Evolutionary conservation across 1,140 invertebrate genomes (phyloP), one percentile per base, ranked within the genome.

Genomic region (Episyrphus balteatus): DNA sequence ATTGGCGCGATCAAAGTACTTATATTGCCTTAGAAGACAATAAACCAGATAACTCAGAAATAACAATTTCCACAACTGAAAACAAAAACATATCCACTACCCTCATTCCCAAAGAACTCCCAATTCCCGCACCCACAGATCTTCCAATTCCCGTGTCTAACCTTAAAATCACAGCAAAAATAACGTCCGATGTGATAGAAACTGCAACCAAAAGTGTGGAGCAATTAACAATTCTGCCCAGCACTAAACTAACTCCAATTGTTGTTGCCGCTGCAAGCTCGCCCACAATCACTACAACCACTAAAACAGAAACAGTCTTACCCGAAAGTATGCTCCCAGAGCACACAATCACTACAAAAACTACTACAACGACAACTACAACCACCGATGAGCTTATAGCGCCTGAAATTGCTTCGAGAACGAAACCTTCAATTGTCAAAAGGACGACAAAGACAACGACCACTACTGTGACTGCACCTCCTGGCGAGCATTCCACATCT

Each of bases 1-100:
- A 83, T 56, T 89, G 86, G 85, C 80, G 78, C 61, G 86, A 88
- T 64, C 77, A 86, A 61, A 88, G 83, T 67, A 88, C 86, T 42
- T 88, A 88, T 61, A 69, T 88, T 54, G 75, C 62, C 46, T 50
- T 66, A 58, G 60, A 65, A 51, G 53, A 49, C 46, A 52, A 58
- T 44, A 51, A 26, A 26, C 21, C 21, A 26, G 21, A 26, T 26
- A 5, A 5, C 3, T 26, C 21, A 26, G 21, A 26, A 26, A 26
- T 26, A 26, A 26, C 21, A 26, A 47, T 21, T 44, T 43, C 32
- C 33, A 15, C 26, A 45, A 12, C 21, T 30, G 31, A 7, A 43
- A 48, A 5, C 21, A 8, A 3, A 26, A 26, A 3, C 8, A 26
- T 26, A 26, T 26, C 21, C 21, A 5, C 21, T 5, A 26, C 3